These are phyloP conservation scores for Noctilio leporinus DNA, from an alignment of 2,113 vertebrate genomes.

Conservation along the genomic window DNA sequence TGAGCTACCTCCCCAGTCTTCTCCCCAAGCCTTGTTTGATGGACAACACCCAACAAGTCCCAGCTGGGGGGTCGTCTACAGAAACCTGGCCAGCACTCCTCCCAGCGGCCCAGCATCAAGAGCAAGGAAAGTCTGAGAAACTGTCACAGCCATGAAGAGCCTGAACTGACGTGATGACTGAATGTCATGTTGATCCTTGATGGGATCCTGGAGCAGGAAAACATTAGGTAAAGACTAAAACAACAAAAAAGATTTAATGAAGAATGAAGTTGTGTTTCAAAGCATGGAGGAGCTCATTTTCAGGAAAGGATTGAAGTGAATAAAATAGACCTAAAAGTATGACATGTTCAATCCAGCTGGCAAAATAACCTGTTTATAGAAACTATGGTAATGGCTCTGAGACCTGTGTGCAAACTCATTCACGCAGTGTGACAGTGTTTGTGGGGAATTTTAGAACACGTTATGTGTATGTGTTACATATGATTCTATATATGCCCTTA, in stretches of 20 bases:
- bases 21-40: not conserved
- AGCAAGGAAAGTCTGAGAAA: not conserved
- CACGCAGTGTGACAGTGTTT: not conserved
- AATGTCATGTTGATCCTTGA: not conserved
- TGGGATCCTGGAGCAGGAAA: not conserved
- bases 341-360: not conserved
- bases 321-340: not conserved
- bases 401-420: too few relatives aligned
- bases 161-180: accelerated
- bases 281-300: not conserved
- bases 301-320: not conserved
- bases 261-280: not conserved
- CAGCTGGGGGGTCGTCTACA: not conserved
- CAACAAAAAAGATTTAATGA: not conserved
- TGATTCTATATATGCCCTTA: too few relatives aligned
- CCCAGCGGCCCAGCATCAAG: not conserved
- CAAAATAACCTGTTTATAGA: not conserved
- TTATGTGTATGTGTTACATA: too few relatives aligned
- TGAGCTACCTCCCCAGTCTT: not conserved
- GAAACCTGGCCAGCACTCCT: not conserved
- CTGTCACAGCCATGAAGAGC: not conserved
- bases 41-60: not conserved
- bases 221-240: not conserved
- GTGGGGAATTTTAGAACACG: not conserved
- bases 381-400: not conserved